Conservation (phyloP, 2,113 vertebrate genomes). For the Progne subis region DNA sequence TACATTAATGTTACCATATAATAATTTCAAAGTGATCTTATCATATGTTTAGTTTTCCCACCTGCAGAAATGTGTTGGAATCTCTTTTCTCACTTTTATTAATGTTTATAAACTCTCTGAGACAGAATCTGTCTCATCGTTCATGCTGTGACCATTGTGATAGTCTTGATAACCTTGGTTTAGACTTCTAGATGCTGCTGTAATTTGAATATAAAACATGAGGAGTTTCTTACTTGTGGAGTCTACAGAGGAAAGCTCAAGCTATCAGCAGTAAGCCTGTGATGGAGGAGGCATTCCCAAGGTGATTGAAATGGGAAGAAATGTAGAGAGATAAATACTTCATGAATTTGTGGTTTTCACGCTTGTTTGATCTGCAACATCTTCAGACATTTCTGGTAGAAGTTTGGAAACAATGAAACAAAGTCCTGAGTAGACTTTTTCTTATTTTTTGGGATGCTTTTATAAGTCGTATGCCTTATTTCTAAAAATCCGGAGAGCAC, state of each 20-base stretch:
- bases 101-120: not conserved
- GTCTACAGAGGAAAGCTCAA: not conserved
- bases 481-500: not conserved
- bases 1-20: not conserved
- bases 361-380: not conserved
- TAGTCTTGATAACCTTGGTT: not conserved
- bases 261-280: not conserved
- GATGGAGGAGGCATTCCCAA: not conserved
- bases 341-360: not conserved
- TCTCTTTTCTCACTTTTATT: not conserved
- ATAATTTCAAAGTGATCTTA: not conserved
- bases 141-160: not conserved
- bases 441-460: not conserved
- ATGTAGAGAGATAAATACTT: not conserved
- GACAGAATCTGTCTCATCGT: not conserved
- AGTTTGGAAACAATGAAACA: not conserved
- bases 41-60: not conserved
- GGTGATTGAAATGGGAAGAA: not conserved
- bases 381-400: not conserved
- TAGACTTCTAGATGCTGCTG: not conserved
- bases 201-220: not conserved
- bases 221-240: not conserved
- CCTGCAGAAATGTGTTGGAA: not conserved
- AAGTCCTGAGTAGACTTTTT: not conserved
- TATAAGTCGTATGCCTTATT: not conserved